Base-by-base conservation (phyloP, 2,113 vertebrate genomes). In the Rousettus leschenaultii region DNA sequence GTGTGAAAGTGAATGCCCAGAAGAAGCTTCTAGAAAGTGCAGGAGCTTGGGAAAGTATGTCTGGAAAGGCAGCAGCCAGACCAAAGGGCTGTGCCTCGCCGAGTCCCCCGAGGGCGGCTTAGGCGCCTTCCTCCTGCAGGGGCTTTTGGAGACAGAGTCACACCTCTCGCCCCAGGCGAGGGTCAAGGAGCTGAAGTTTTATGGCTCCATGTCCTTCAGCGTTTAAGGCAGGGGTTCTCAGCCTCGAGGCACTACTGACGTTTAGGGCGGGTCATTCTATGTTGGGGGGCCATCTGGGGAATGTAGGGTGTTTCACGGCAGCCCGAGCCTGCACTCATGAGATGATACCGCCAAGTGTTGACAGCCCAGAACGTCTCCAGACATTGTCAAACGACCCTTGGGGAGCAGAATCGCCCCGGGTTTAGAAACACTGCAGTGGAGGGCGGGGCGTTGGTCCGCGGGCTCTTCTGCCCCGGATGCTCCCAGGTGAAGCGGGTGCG, bases 61-160 rank as follows among this genome's bases (percentile, higher is more conserved):
- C 0, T 0, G 66, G 19, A 35, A 35, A 51, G 51, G n/a, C 21
- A 7, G 30, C 14, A 7, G 16, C 59, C 16, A 33, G 74, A 40
- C 33, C 13, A 61, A 26, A 26, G 43, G 79, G 38, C 3, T 0
- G 26, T 2, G 26, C 33, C 0, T 0, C 0, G 0, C 51, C 4
- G 48, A 68, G 33, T 3, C 59, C 75, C 57, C 1, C 0, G 0
- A 33, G 43, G 26, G 33, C 24, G 35, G 9, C 68, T 19, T 24
- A 16, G 40, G 10, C 65, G 18, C 16, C 11, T 7, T 43, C 33
- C 18, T 28, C 55, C 22, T 26, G 5, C 24, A 18, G 21, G 14
- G 22, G 30, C 19, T 65, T 22, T 61, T 22, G 68, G 48, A 65
- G 65, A 40, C 16, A 73, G 26, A 38, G 2, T 3, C 4, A 5